Base-by-base conservation (phyloP, 2,888 invertebrate species). In the Prenolepis imparis region DNA sequence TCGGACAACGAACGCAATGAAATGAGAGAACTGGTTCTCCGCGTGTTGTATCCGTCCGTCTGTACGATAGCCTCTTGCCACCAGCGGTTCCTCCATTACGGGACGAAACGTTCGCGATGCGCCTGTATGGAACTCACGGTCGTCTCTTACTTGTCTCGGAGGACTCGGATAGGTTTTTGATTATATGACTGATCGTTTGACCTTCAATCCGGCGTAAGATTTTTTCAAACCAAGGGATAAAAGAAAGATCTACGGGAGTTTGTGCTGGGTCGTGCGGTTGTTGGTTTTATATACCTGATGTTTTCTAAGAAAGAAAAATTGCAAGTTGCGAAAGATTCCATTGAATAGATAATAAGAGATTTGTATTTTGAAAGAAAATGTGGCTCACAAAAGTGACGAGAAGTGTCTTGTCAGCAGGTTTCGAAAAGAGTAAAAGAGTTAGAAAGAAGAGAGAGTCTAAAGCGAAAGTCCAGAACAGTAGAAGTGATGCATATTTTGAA, bases 1-100 rank as follows among this genome's bases (percentile, higher is more conserved):
- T 94, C 94, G 94, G 94, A 94, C 94, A 94, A 94, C 94, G 94
- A 94, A 94, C 94, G 94, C 94, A 94, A 94, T 94, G 94, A 94
- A 94, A 94, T 93, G 94, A 94, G 94, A 93, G 94, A 94, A 94
- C 94, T 94, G 94, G 94, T 94, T 94, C 94, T 28, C 28, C 28
- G 28, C 88, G 91, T 91, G 93, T 94, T 93, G 93, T 92, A 90
- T 88, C 83, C 90, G 88, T 89, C 82, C 87, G 84, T 85, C 87
- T 70, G 75, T 84, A 86, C 86, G 88, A 86, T 89, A 87, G 90
- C 87, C 83, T 87, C 88, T 88, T 88, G 88, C 86, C 90, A 89
- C 78, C 61, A 80, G 67, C 74, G 89, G 84, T 86, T 87, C 84
- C 89, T 85, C 59, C 89, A 61, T 80, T 83, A 77, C 68, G 66